These are phyloP conservation scores for Zhengitettix transpicula DNA, from an alignment of 2,888 invertebrate genomes.

Conservation along the genomic window DNA sequence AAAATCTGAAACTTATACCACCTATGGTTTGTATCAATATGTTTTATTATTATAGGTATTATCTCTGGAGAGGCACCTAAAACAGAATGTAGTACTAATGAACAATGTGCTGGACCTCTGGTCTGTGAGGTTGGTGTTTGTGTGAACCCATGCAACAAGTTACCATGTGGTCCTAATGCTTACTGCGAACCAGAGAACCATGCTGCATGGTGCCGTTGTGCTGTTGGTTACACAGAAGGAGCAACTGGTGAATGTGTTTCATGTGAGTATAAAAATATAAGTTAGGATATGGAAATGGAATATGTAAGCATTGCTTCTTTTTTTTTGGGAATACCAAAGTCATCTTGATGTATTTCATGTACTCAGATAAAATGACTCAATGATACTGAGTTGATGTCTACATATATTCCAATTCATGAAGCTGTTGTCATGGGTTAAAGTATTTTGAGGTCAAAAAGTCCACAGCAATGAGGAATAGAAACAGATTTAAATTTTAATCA, in stretches of 20 bases:
- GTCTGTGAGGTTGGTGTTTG: slow-evolving; percentile 65
- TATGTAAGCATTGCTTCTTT: too few relatives aligned
- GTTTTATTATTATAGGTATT: slow-evolving; percentile 19
- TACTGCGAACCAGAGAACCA: slow-evolving; percentile 78
- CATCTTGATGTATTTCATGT: too few relatives aligned
- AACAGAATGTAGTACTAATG: slow-evolving; percentile 50
- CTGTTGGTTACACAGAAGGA: slow-evolving; percentile 64
- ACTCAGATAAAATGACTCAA: too few relatives aligned
- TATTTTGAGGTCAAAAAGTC: too few relatives aligned
- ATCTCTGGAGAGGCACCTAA: slow-evolving; percentile 35
- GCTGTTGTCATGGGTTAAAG: too few relatives aligned
- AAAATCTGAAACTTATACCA: not conserved
- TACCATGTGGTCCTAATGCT: slow-evolving; percentile 69
- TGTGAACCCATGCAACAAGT: slow-evolving; percentile 59
- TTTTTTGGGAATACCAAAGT: too few relatives aligned
- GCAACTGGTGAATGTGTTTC: slow-evolving; percentile 69
- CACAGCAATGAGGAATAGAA: too few relatives aligned
- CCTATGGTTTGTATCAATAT: not conserved
- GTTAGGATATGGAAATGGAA: too few relatives aligned
- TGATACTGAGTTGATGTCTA: too few relatives aligned
- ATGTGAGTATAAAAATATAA: slow-evolving; percentile 32
- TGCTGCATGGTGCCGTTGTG: slow-evolving; percentile 76
- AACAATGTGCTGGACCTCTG: slow-evolving; percentile 65
- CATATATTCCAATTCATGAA: too few relatives aligned
- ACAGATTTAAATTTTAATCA: too few relatives aligned